Evolutionary conservation across 1,140 invertebrate genomes (phyloP).

Genomic region (Nasonia giraulti): DNA sequence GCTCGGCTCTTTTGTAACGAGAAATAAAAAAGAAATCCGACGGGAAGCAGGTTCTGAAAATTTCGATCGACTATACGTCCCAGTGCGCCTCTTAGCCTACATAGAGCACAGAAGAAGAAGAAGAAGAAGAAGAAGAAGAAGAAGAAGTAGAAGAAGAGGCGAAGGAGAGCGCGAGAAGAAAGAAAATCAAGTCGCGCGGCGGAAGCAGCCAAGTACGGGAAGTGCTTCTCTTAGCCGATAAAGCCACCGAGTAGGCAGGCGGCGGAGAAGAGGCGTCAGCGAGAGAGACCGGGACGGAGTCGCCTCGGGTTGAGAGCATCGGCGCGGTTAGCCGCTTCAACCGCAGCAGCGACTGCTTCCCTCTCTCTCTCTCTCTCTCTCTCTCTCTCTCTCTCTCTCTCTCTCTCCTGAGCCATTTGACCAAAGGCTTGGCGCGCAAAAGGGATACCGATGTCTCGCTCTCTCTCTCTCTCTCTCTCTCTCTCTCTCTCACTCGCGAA

Average conservation of each 20-base stretch:
- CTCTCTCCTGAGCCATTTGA: conserved; percentile 53
- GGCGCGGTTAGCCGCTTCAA: conserved; percentile 70
- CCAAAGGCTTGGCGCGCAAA: conserved; percentile 30
- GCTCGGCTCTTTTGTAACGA: no score
- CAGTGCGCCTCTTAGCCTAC: conserved; percentile 23
- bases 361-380: conserved; percentile 43
- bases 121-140: no score
- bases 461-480: conserved; percentile 53
- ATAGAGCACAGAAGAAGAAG: neutral
- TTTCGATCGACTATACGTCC: neutral
- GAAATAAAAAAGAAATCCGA: no score
- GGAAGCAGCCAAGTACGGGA: conserved; percentile 46
- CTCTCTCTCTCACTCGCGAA: conserved; percentile 47
- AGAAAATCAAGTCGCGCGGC: conserved; percentile 37
- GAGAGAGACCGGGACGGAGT: conserved; percentile 46
- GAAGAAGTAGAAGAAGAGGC: neutral
- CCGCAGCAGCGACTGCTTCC: conserved; percentile 67
- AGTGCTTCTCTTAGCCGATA: conserved; percentile 49
- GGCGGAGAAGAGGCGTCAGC: neutral
- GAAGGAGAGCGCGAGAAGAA: conserved; percentile 26
- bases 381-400: conserved; percentile 28
- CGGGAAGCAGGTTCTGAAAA: neutral
- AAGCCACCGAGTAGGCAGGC: conserved; percentile 23
- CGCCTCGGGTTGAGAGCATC: conserved; percentile 71
- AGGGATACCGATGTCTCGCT: conserved; percentile 38